A percentile compares a stretch with the other conserved stretches of the same genome.
Conservation (phyloP, 2,888 invertebrate genomes). For the Melanostoma mellinum region DNA sequence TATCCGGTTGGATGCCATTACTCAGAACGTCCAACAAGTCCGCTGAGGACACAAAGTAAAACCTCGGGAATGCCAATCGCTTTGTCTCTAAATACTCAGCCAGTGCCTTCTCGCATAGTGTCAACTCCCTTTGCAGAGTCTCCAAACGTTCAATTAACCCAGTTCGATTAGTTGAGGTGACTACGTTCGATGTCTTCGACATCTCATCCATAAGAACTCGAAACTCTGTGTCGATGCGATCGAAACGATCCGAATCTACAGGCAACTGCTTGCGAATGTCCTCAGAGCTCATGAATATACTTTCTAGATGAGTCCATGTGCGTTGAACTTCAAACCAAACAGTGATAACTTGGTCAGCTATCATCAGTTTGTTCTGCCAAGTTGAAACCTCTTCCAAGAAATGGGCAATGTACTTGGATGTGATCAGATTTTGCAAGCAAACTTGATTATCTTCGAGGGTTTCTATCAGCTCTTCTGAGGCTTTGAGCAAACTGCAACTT, state of each 20-base stretch:
- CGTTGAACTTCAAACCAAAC: slow-evolving; percentile 98
- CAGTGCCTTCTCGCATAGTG: slow-evolving; percentile 96
- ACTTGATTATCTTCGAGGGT: slow-evolving; percentile 98
- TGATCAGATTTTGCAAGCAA: slow-evolving; percentile 96
- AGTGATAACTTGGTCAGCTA: slow-evolving; percentile 96
- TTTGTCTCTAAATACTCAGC: slow-evolving; percentile 99
- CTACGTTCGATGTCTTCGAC: slow-evolving; percentile 87
- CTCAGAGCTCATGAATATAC: slow-evolving; percentile 98
- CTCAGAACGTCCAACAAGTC: slow-evolving; percentile 97
- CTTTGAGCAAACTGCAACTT: slow-evolving; percentile 91
- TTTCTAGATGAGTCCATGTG: slow-evolving; percentile 98
- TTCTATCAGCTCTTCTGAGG: slow-evolving; percentile 97
- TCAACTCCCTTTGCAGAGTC: slow-evolving; percentile 90
- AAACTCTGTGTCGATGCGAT: slow-evolving; percentile 94
- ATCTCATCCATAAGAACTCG: slow-evolving; percentile 85
- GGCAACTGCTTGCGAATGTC: slow-evolving; percentile 97
- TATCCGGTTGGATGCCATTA: slow-evolving; percentile 95
- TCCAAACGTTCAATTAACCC: slow-evolving; percentile 92
- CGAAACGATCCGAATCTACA: slow-evolving; percentile 95
- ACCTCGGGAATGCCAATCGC: slow-evolving; percentile 95
- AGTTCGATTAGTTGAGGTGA: slow-evolving; percentile 93
- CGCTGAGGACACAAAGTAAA: slow-evolving; percentile 98
- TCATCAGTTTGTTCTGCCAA: slow-evolving; percentile 96
- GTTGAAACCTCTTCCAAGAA: slow-evolving; percentile 96
- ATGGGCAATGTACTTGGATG: slow-evolving; percentile 98